Evolutionary conservation across 2,797 vertebrate genomes (phyloP).

Genomic region (Eulemur mongoz): DNA sequence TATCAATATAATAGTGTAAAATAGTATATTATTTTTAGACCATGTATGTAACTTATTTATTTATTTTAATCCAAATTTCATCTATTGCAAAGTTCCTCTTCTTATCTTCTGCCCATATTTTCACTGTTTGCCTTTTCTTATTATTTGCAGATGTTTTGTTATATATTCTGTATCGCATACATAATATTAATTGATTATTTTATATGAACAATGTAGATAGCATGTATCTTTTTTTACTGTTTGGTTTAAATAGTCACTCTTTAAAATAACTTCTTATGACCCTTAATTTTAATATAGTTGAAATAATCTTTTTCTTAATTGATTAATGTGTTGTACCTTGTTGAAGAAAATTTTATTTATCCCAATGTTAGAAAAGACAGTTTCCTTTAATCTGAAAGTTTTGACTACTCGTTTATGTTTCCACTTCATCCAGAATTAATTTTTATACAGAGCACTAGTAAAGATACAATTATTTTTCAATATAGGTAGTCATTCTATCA

Average conservation of each 20-base stretch:
- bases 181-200: not conserved
- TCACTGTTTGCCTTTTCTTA: not conserved
- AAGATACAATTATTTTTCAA: not conserved
- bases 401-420: not conserved
- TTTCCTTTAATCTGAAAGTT: not conserved
- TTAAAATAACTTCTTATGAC: not conserved
- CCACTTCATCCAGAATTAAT: not conserved
- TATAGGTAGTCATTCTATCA: not conserved
- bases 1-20: not conserved
- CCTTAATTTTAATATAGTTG: not conserved
- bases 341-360: not conserved
- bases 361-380: not conserved
- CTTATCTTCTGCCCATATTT: not conserved
- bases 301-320: not conserved
- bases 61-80: not conserved
- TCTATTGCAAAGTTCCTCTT: not conserved
- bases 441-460: not conserved
- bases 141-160: not conserved
- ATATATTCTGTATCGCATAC: not conserved
- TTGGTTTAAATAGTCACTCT: not conserved
- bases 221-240: not conserved
- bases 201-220: not conserved
- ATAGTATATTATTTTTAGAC: not conserved
- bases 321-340: not conserved
- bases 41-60: not conserved